A percentile compares a stretch with the other conserved stretches of the same genome.
phyloP scores from a whole-genome alignment of 64 coral and sea anemone species.

The Actinia tenebrosa region DNA sequence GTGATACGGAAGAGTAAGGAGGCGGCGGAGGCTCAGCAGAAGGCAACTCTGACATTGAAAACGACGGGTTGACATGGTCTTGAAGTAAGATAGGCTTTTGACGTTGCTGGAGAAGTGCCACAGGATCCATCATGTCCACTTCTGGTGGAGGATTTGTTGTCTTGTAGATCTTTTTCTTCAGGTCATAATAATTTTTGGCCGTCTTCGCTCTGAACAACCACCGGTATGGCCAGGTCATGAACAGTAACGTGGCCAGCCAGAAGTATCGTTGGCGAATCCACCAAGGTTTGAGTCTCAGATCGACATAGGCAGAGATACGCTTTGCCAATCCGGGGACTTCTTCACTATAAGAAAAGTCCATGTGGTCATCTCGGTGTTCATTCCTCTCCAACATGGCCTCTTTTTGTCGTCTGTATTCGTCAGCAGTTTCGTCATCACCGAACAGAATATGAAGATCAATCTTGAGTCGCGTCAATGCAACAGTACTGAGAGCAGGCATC shows the following conservation, averaged over 20 bases:
- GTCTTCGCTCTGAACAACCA: constrained; percentile 85
- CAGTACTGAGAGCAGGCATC: constrained; percentile 53
- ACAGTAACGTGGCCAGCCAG: constrained; percentile 72
- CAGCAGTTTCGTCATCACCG: constrained; percentile 63
- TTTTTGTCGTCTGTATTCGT: constrained; percentile 49
- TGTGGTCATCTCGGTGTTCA: constrained; percentile 44
- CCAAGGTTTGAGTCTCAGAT: constrained; percentile 44
- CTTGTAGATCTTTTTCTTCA: constrained; percentile 77
- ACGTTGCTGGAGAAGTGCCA: constrained; percentile 43
- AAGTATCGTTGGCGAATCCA: constrained; percentile 63
- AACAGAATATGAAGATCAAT: constrained; percentile 51
- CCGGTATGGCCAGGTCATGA: constrained; percentile 76
- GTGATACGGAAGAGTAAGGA: background rate
- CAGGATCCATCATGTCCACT: constrained; percentile 56
- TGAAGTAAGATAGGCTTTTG: background rate
- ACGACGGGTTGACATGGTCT: background rate
- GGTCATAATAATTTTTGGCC: constrained; percentile 49
- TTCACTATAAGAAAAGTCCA: constrained; percentile 40
- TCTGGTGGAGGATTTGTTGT: constrained; percentile 47
- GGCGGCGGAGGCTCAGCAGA: background rate
- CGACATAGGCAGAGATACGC: constrained; percentile 68
- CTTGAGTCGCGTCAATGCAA: constrained; percentile 57
- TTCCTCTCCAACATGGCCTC: constrained; percentile 60
- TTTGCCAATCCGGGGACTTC: constrained; percentile 56
- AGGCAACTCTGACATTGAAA: background rate